These are phyloP conservation scores for Punctoribates punctum DNA, from an alignment of 2,888 invertebrate genomes.

Conservation along the genomic window DNA sequence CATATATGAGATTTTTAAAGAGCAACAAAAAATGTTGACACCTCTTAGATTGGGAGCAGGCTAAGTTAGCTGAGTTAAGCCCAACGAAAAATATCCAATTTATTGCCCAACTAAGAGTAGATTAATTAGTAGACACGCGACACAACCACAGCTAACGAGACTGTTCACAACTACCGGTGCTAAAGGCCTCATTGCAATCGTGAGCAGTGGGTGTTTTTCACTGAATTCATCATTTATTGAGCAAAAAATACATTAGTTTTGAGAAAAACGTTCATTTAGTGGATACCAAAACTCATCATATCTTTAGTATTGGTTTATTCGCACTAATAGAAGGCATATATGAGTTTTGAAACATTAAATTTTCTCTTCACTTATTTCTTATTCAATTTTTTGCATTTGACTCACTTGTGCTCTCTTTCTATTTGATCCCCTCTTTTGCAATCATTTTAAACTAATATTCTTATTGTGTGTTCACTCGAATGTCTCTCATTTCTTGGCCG, in stretches of 20 bases:
- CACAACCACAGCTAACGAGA: not conserved
- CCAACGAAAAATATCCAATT: not conserved
- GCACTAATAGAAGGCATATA: constrained; percentile 2
- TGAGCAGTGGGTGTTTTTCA: constrained; percentile 15
- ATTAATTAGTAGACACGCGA: constrained; percentile 31
- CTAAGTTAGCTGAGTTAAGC: not conserved
- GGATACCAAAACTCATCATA: constrained; percentile 25
- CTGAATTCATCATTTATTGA: constrained; percentile 22
- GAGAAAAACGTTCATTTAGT: constrained; percentile 6
- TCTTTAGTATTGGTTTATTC: not conserved
- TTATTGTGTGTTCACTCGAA: not conserved
- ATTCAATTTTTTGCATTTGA: constrained; percentile 21
- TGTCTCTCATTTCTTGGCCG: constrained; percentile 2
- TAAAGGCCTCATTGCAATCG: not conserved
- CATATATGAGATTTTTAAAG: constrained; percentile 2
- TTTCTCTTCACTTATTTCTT: constrained; percentile 32
- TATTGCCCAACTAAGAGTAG: constrained; percentile 11
- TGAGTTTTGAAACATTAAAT: constrained; percentile 19
- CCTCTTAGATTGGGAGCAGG: not conserved
- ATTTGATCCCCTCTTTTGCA: not conserved
- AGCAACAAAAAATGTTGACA: not conserved
- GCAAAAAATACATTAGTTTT: constrained; percentile 5
- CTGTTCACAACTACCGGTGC: constrained; percentile 15
- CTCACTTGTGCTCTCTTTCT: not conserved
- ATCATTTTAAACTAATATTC: constrained; percentile 18